Base-by-base conservation (phyloP, 2,797 vertebrate genomes). In the Bryconaethiops microstoma region DNA sequence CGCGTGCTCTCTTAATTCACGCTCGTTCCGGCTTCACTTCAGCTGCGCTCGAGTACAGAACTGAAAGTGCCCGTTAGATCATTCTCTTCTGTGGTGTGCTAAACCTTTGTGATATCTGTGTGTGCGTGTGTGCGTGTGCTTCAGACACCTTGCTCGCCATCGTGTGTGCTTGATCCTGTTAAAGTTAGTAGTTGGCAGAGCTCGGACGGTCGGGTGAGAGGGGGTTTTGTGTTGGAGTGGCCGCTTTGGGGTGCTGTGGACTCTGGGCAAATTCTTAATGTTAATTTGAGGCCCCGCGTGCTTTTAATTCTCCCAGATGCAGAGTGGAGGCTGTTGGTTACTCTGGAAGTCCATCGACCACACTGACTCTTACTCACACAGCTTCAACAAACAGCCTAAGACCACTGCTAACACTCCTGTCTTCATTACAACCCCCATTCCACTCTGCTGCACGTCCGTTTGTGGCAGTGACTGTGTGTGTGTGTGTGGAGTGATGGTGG, bases 341-440 rank as follows among this genome's bases (percentile, higher is more conserved):
- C 13, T 16, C 5, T 35, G 62, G 62, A 25, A 35, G 62, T 64
- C 25, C 17, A 40, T 52, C 54, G 57, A 71, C 50, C 77, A 50
- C 57, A 73, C 65, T 29, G 60, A 57, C n/a, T 73, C 14, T 23
- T 21, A 12, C 55, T 55, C 62, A 67, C 39, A 65, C n/a, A 55
- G 52, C 45, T 48, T 45, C 29, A 45, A 29, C 69, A 72, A 72
- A 55, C 52, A 72, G 52, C 50, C 50, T 72, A n/a, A 54, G 17
- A 35, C 59, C 4, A 52, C 12, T 68, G 70, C 42, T 39, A 69
- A 17, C 55, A 59, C 52, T 57, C 19, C 35, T 35, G 19, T 67
- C 52, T 77, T 39, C 50, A 82, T 78, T 74, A 74, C 60, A 42
- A 25, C 67, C n/a, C 67, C 0, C 29, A 71, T 71, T 54, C 69